Percentiles rank a stretch among this genome's conserved stretches.
Conservation (phyloP, 1,140 invertebrate genomes). For the Archivesica marissinica region DNA sequence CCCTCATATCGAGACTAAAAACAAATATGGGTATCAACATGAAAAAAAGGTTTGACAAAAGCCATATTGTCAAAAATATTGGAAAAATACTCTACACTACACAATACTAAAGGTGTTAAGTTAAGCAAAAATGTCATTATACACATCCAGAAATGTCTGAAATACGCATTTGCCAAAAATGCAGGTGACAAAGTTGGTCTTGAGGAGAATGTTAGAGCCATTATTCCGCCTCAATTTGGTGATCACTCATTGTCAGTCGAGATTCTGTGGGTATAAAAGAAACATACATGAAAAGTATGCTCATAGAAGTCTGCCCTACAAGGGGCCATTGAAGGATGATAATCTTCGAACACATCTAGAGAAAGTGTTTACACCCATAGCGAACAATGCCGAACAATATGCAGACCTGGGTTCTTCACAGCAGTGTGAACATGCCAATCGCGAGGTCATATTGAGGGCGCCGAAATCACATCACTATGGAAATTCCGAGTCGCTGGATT, state of each 20-base stretch:
- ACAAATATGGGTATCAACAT: conserved; percentile 7
- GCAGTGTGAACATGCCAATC: conserved; percentile 24
- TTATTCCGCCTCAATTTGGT: conserved; percentile 60
- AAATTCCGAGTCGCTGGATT: neutral
- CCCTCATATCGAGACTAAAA: conserved; percentile 39
- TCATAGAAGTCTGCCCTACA: conserved; percentile 61
- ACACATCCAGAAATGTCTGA: conserved; percentile 55
- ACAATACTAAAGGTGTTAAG: conserved; percentile 44
- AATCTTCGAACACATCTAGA: neutral
- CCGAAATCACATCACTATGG: neutral
- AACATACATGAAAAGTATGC: conserved; percentile 14
- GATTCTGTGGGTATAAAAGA: conserved; percentile 62
- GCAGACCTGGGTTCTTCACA: conserved; percentile 1
- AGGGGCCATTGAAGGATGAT: conserved; percentile 2
- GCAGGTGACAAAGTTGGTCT: conserved; percentile 35
- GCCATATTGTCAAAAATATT: conserved; percentile 59
- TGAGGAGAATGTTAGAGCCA: conserved; percentile 50
- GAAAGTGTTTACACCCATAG: neutral
- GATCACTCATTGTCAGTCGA: too few species aligned
- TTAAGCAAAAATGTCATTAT: conserved; percentile 36
- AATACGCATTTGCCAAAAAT: conserved; percentile 63
- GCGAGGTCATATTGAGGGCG: neutral
- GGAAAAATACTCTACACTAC: conserved; percentile 14
- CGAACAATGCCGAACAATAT: neutral
- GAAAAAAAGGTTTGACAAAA: conserved; percentile 41